Percentiles rank a stretch among this genome's conserved stretches.
phyloP scores from a whole-genome alignment of 1,140 invertebrate species.

The Lerema accius region DNA sequence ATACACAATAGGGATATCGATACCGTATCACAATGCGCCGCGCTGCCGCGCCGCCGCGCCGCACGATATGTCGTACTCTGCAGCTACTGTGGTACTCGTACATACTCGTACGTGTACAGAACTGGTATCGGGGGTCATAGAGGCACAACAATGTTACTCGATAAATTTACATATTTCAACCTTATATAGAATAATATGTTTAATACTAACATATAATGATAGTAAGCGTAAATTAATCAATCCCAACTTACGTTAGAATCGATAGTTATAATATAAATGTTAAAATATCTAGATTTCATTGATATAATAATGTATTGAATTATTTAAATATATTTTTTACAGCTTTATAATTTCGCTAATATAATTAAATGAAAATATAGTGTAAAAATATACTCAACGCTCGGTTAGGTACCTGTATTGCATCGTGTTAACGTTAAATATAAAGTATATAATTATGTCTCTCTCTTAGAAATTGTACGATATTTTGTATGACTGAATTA shows the following conservation, averaged over 20 bases:
- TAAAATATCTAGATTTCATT: conserved; percentile 55
- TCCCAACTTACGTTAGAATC: conserved; percentile 53
- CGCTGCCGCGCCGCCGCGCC: no score
- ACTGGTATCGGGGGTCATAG: conserved; percentile 49
- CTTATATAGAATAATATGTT: conserved; percentile 66
- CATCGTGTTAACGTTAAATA: conserved; percentile 40
- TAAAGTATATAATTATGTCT: conserved; percentile 50
- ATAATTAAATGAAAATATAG: conserved; percentile 42
- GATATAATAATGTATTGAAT: conserved; percentile 39
- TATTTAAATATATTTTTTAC: conserved; percentile 23
- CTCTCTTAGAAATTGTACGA: conserved; percentile 72
- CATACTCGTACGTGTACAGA: conserved; percentile 9
- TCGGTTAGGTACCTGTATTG: conserved; percentile 43
- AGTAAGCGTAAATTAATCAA: conserved; percentile 77
- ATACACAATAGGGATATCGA: conserved; percentile 46
- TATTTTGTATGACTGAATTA: conserved; percentile 6
- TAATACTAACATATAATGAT: conserved; percentile 74
- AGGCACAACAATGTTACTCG: conserved; percentile 68
- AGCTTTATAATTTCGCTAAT: conserved; percentile 33
- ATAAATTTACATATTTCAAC: conserved; percentile 60
- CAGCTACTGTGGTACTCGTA: no score
- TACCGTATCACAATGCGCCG: conserved; percentile 51
- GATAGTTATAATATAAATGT: conserved; percentile 44
- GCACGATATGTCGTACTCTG: conserved; percentile 26
- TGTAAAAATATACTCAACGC: conserved; percentile 65